Base-by-base conservation (phyloP, 2,888 invertebrate genomes). In the Tenodera sinensis region DNA sequence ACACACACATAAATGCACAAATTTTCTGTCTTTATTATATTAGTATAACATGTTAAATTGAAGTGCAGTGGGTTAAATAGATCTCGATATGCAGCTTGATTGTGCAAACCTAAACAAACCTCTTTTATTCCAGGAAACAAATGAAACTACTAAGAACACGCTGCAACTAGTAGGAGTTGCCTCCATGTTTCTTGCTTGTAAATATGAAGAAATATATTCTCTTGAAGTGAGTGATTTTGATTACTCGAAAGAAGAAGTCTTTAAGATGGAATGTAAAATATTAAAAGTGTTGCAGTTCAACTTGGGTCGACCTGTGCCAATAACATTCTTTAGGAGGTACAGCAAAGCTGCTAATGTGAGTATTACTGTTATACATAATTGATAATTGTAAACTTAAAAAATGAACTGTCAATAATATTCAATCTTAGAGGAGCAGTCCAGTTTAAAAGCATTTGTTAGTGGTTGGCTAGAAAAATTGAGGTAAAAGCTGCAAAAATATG, bases 171-270 rank as follows among this genome's bases (percentile, higher is more conserved):
- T 98, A 20, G 99, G 98, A 6, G 96, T 98, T 1, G 96, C 98
- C 0, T 96, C 98, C 0, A 95, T 99, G 95, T 96, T 98, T 92
- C 95, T 99, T 88, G 98, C 99, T 0, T 96, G 97, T 92, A 99
- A 99, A 93, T 99, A 98, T 92, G 99, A 99, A 93, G 99, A 99
- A 94, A 96, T 98, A 92, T 98, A 96, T 92, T 95, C 97, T 1
- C 98, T 99, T 0, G 97, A 97, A 84, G 95, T 98, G 30, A 94
- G 94, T 9, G 99, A 99, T 93, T 98, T 98, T 94, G 96, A 98
- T 0, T 99, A 97, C 93, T 95, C 95, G 6, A 96, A 96, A 92
- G 92, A 94, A 3, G 97, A 99, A 91, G 96, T 99, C 83, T 94
- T 97, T 85, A 94, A 95, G 90, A 98, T 98, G 96, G 99, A 99